phyloP scores from a whole-genome alignment of 2,888 invertebrate genomes.

The Yponomeuta plumbellus region DNA sequence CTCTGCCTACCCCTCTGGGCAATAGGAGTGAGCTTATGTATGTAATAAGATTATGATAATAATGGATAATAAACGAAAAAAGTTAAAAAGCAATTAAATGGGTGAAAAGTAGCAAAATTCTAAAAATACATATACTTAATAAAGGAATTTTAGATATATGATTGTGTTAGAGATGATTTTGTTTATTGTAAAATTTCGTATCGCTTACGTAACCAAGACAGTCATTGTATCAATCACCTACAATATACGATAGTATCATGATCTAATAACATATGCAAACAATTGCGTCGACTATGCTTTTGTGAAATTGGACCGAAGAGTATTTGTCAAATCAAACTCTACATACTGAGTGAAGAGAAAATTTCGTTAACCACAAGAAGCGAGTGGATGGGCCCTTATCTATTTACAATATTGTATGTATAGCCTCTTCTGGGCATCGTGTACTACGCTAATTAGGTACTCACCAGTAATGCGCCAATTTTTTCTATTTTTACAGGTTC shows the following conservation, averaged over 20 bases:
- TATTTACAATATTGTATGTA: slow-evolving; percentile 60
- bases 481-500: slow-evolving; percentile 54
- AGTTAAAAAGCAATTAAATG: no score
- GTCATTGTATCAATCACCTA: not conserved
- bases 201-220: not conserved
- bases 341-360: slow-evolving; percentile 24
- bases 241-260: not conserved
- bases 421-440: slow-evolving; percentile 68
- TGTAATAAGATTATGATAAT: no score
- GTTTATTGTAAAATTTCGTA: no score
- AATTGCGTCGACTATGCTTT: not conserved
- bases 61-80: no score
- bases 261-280: not conserved
- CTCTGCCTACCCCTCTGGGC: no score
- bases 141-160: no score
- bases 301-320: slow-evolving; percentile 2
- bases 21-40: no score
- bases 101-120: no score
- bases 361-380: slow-evolving; percentile 59
- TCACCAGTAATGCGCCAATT: slow-evolving; percentile 77
- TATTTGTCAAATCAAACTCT: not conserved
- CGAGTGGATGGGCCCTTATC: slow-evolving; percentile 45
- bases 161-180: no score
- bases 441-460: slow-evolving; percentile 75
- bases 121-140: no score